Base-by-base conservation (phyloP, 2,797 vertebrate genomes). In the Acrossocheilus wenchowensis region DNA sequence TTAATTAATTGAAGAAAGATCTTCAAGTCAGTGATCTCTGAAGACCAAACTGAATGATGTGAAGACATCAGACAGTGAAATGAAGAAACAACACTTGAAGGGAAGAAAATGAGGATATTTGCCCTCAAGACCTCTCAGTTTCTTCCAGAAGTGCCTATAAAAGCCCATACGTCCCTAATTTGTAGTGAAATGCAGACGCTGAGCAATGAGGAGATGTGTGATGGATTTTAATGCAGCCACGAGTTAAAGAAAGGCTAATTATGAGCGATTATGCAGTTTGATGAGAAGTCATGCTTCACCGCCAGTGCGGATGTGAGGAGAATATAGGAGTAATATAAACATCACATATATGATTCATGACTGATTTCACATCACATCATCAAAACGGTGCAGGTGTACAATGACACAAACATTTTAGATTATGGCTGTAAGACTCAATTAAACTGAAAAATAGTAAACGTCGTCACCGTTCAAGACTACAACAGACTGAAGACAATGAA, bases 221-320 rank as follows among this genome's bases (percentile, higher is more conserved):
- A 89, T 89, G 90, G 90, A 91, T 92, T 91, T 93, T 94, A 92
- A 94, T 91, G 91, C 91, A 92, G 93, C 93, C 93, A 94, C 91
- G 93, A 86, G 84, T 91, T 92, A 92, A 89, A 92, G 89, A 90
- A 87, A 92, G 84, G 85, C 89, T 94, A 94, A 94, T 94, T 93
- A 93, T 88, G 90, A 72, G 88, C 93, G 94, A 94, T 94, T 92
- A 93, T 92, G 88, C 89, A 89, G 88, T 78, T 89, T 92, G 86
- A 90, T 30, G 79, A 88, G 89, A 80, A 91, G 88, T 83, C 41
- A 62, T 26, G 52, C 36, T 89, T 90, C 84, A 86, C 23, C 87
- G 86, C 90, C 90, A 82, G 88, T 89, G 92, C 89, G 0, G 30
- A 41, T 5, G 54, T 48, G 57, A 68, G 41, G 19, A 34, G 5